Base-by-base conservation (phyloP, 2,888 invertebrate genomes). In the Lottia scabra region DNA sequence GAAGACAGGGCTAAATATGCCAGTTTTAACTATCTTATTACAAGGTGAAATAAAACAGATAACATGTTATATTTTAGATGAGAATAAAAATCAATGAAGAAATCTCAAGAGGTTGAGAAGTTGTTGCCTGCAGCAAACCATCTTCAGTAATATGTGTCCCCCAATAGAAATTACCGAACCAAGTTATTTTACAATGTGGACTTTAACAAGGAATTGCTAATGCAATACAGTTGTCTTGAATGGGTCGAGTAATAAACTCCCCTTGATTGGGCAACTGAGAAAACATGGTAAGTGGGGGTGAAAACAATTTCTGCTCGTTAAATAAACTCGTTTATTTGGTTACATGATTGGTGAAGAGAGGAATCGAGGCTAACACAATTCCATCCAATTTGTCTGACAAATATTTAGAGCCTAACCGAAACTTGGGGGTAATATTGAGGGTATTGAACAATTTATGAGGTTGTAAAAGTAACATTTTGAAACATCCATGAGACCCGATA, bases 171-270 rank as follows among this genome's bases (percentile, higher is more conserved):
- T 56, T 56, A 56, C 56, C 56, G 19, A 56, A 56, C 19, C 19
- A 56, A 56, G 56, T 56, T 56, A 56, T 56, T 56, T 56, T 56
- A 56, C 56, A 56, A 23, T 56, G 56, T 56, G 56, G 56, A 56
- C 56, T 56, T 56, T 3, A 56, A 23, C 56, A 56, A 56, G 56
- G 23, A 56, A 56, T 56, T 56, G 19, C 56, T 56, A 56, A 56
- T 56, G 56, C 56, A 56, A 56, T 19, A 56, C 56, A 56, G 56
- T 56, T 56, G 56, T 56, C 23, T 56, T 56, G 19, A 56, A 56
- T 19, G 13, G 13, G 19, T 23, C 56, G 19, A 23, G 19, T 23
- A 56, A 56, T 56, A 56, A 56, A 56, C 19, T 23, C 10, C 8
- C 19, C 56, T 56, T 56, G 56, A 56, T 56, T 56, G 19, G 56